Evolutionary conservation across 2,797 vertebrate species (phyloP).

Genomic region (Monodelphis domestica): DNA sequence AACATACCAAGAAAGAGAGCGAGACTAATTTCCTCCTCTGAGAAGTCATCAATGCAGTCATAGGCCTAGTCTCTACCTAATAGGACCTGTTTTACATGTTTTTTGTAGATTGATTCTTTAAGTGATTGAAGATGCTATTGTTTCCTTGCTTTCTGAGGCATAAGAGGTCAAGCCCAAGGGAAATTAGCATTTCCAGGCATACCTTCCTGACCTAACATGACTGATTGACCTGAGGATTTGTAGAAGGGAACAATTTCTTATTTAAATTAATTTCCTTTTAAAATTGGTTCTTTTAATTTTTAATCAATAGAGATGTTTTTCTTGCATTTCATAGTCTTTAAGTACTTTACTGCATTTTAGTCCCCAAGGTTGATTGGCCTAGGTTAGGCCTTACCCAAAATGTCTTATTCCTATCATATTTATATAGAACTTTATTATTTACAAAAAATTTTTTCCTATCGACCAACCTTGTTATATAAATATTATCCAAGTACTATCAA

Average conservation of each 20-base stretch:
- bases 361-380: background rate
- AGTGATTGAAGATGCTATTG: background rate
- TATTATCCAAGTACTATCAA: background rate
- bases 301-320: background rate
- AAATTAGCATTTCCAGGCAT: background rate
- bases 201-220: background rate
- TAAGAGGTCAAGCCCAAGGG: no score
- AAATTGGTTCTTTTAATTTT: background rate
- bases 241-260: background rate
- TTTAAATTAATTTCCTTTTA: background rate
- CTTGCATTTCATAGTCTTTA: background rate
- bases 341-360: background rate
- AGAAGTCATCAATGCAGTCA: background rate
- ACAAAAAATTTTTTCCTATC: background rate
- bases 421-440: background rate
- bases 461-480: background rate
- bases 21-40: background rate
- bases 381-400: background rate
- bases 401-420: background rate
- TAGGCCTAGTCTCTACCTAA: background rate
- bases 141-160: background rate
- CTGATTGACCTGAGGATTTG: background rate
- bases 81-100: background rate
- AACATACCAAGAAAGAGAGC: background rate
- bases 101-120: background rate